A percentile compares a stretch with the other conserved stretches of the same genome.
These are phyloP conservation scores for Notodonta ziczac DNA, from an alignment of 2,888 invertebrate genomes.

Conservation along the genomic window DNA sequence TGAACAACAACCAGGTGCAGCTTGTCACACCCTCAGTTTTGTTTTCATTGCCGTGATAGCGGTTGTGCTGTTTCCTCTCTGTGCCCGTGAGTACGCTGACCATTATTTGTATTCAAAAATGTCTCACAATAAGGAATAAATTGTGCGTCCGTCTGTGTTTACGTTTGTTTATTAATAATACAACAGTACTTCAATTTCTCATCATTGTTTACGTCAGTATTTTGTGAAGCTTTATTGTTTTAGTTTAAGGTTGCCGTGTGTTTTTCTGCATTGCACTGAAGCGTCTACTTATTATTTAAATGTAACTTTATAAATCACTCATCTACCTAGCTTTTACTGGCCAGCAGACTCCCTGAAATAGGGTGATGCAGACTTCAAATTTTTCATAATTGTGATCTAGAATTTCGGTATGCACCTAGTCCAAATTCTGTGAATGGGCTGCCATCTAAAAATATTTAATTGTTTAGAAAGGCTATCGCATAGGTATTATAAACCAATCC, in stretches of 20 bases:
- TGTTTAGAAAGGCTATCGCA: no score
- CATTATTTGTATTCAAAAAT: neutral
- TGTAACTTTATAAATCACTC: no score
- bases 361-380: no score
- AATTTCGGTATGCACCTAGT: no score
- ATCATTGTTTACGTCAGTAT: constrained; percentile 18
- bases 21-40: constrained; percentile 57
- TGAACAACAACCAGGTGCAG: constrained; percentile 48
- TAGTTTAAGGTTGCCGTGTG: neutral
- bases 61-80: constrained; percentile 18
- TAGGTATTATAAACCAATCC: no score
- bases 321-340: no score
- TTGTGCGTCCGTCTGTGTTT: constrained; percentile 8
- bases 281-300: no score
- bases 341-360: no score
- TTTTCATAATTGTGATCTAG: no score
- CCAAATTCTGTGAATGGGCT: no score
- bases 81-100: neutral
- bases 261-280: neutral
- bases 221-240: neutral
- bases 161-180: constrained; percentile 17
- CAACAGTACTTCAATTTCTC: constrained; percentile 12
- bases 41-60: constrained; percentile 43
- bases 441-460: no score
- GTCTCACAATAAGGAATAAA: neutral